These are phyloP conservation scores for Anolis carolinensis DNA, from an alignment of 2,113 vertebrate species.

Conservation along the genomic window DNA sequence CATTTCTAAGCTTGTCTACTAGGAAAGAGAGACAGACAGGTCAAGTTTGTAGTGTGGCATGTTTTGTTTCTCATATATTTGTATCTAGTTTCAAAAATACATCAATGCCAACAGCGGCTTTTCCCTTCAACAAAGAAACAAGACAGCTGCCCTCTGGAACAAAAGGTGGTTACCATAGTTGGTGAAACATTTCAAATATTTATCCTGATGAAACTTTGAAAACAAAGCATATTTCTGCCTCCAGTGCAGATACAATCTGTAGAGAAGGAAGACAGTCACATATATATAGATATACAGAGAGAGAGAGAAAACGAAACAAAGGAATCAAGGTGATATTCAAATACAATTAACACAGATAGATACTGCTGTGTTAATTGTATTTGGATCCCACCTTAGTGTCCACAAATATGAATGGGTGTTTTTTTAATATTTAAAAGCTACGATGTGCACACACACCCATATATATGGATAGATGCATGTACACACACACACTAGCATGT, in stretches of 20 bases:
- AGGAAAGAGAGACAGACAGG: conserved; percentile 35
- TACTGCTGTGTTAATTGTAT: too few species aligned
- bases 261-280: background rate
- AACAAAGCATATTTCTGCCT: background rate
- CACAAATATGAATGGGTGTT: too few species aligned
- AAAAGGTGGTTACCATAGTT: background rate
- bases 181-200: background rate
- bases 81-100: background rate
- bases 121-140: background rate
- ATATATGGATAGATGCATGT: too few species aligned
- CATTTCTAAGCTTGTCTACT: conserved; percentile 73
- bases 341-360: background rate
- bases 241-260: background rate
- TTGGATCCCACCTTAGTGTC: too few species aligned
- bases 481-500: too few species aligned
- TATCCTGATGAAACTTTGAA: background rate
- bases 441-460: too few species aligned
- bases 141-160: background rate
- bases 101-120: background rate
- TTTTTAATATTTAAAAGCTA: too few species aligned
- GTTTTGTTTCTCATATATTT: conserved; percentile 10
- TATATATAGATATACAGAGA: background rate
- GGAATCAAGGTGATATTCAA: too few species aligned
- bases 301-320: too few species aligned
- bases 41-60: conserved; percentile 22